Conservation (phyloP, 2,113 vertebrate genomes). For the Chloropsis cyanopogon region DNA sequence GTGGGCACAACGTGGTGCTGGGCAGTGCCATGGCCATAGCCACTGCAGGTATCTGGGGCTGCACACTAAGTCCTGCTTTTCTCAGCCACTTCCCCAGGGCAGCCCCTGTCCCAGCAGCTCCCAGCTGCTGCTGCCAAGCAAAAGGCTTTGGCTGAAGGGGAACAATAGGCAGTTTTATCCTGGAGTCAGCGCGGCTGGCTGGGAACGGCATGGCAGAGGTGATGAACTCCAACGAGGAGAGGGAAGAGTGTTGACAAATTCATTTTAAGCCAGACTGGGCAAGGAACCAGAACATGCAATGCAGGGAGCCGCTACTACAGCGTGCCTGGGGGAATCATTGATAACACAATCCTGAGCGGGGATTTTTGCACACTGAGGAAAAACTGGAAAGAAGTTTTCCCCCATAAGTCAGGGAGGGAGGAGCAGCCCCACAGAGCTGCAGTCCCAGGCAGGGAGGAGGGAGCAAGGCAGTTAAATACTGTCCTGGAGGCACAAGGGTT, state of each 20-base stretch:
- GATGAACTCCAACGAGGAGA: slow-evolving; percentile 58
- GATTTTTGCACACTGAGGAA: not conserved
- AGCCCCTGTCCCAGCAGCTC: not conserved
- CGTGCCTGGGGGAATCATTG: slow-evolving; percentile 13
- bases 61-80: not conserved
- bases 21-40: not conserved
- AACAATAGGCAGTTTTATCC: slow-evolving; percentile 62
- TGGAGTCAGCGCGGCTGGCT: slow-evolving; percentile 10
- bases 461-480: not conserved
- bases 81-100: not conserved
- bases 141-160: not conserved
- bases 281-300: slow-evolving; percentile 5
- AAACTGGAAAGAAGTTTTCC: not conserved
- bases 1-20: rapidly evolving
- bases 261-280: slow-evolving; percentile 58
- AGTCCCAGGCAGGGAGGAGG: not conserved
- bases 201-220: slow-evolving; percentile 56
- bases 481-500: not conserved
- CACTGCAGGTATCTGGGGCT: not conserved
- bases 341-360: not conserved
- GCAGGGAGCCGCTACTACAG: slow-evolving; percentile 28
- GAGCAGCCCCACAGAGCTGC: not conserved
- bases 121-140: slow-evolving; percentile 40
- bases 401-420: not conserved
- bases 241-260: slow-evolving; percentile 60